Conservation (phyloP, 2,888 invertebrate species). For the Pollenia amentaria region DNA sequence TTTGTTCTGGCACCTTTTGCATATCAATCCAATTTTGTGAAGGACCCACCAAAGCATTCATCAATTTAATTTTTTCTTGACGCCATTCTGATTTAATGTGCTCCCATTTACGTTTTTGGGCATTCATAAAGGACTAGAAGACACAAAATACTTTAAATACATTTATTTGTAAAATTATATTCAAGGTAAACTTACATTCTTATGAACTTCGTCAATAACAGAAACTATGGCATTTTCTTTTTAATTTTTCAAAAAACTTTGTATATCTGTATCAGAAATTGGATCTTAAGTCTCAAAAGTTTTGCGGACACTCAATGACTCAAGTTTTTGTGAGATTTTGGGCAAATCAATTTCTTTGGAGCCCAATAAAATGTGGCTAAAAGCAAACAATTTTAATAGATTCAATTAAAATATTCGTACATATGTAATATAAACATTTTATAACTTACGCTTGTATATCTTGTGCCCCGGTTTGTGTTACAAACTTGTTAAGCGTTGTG, state of each 20-base stretch:
- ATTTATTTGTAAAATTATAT: background rate
- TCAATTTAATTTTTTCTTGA: conserved; percentile 93
- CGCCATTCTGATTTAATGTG: conserved; percentile 96
- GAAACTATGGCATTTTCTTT: conserved; percentile 96
- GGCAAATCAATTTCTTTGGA: conserved; percentile 97
- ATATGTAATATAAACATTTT: conserved; percentile 85
- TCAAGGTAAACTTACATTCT: conserved; percentile 87
- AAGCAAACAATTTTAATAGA: background rate
- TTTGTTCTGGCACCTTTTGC: conserved; percentile 88
- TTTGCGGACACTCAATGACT: conserved; percentile 93
- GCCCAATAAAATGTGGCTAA: conserved; percentile 94
- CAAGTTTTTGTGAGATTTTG: conserved; percentile 96
- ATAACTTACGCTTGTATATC: conserved; percentile 93
- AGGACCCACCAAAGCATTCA: conserved; percentile 94
- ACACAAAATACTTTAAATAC: conserved; percentile 64
- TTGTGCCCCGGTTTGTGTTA: conserved; percentile 92
- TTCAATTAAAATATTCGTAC: conserved; percentile 88
- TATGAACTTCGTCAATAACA: conserved; percentile 95
- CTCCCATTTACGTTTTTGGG: conserved; percentile 90
- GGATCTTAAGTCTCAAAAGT: conserved; percentile 96
- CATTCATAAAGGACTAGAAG: conserved; percentile 87
- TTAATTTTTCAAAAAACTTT: conserved; percentile 95
- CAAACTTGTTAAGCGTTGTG: conserved; percentile 95
- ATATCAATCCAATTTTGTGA: conserved; percentile 92
- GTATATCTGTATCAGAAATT: conserved; percentile 95